Percentiles rank a stretch among this genome's conserved stretches.
These are phyloP conservation scores for Apamea anceps DNA, from an alignment of 2,888 invertebrate species.

Conservation along the genomic window DNA sequence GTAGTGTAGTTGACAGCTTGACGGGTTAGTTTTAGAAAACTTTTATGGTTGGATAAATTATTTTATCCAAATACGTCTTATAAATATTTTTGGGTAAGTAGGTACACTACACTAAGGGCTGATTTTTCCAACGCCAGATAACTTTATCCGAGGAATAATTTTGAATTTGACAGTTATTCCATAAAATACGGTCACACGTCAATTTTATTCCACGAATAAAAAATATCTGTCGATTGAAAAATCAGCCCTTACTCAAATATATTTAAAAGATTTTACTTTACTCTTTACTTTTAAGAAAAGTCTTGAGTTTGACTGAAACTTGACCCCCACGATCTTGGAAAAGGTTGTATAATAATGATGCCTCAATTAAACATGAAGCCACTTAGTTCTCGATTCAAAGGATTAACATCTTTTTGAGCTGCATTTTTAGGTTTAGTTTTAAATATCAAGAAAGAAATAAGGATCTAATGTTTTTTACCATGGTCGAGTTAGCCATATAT, in stretches of 20 bases:
- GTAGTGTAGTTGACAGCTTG: not conserved
- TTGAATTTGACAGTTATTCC: too few relatives aligned
- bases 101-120: too few relatives aligned
- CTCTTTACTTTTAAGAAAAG: too few relatives aligned
- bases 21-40: not conserved
- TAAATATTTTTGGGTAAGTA: too few relatives aligned
- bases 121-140: too few relatives aligned
- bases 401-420: not conserved
- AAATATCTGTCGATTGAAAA: too few relatives aligned
- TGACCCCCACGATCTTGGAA: not conserved
- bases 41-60: not conserved
- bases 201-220: too few relatives aligned
- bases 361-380: not conserved
- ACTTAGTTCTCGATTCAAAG: conserved; percentile 3
- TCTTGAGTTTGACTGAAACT: not conserved
- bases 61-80: not conserved
- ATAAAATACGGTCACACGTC: too few relatives aligned
- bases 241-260: not conserved
- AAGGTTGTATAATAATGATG: not conserved
- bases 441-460: not conserved
- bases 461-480: not conserved
- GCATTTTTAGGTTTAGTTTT: not conserved
- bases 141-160: too few relatives aligned
- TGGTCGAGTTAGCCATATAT: too few relatives aligned
- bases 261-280: too few relatives aligned